A percentile compares a stretch with the other conserved stretches of the same genome.
Conservation (phyloP, 2,113 vertebrate genomes). For the Cettia cetti region DNA sequence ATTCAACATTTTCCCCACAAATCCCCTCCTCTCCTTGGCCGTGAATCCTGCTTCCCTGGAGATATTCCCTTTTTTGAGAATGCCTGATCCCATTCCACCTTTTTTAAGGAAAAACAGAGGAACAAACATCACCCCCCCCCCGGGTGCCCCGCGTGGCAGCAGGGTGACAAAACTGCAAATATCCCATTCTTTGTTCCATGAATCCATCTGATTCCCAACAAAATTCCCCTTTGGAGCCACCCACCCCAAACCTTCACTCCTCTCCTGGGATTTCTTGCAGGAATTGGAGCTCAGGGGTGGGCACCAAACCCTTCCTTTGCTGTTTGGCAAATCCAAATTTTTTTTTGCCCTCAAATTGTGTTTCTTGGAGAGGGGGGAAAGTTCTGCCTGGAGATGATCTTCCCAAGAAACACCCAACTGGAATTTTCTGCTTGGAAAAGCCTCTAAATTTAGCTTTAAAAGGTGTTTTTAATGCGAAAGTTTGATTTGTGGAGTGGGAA, state of each 20-base stretch:
- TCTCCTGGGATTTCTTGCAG: not conserved
- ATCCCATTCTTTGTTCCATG: not conserved
- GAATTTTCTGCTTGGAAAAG: not conserved
- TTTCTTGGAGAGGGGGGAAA: not conserved
- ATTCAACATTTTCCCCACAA: not conserved
- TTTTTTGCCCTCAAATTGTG: not conserved
- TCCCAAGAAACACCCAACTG: accelerated
- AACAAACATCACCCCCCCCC: accelerated
- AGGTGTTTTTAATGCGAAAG: not conserved
- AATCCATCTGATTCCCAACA: not conserved
- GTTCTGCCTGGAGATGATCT: not conserved
- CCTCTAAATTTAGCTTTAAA: not conserved
- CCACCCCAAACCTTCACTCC: not conserved
- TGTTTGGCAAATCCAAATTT: not conserved
- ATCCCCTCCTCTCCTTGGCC: not conserved
- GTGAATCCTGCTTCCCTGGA: not conserved
- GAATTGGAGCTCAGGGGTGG: not conserved
- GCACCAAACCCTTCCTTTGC: not conserved
- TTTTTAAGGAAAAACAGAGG: not conserved
- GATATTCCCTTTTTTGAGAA: not conserved
- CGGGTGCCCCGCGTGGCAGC: not conserved
- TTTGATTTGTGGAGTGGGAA: not conserved
- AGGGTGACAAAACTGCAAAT: not conserved
- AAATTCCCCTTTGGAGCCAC: not conserved
- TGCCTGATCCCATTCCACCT: not conserved